Evolutionary conservation across 2,113 vertebrate genomes (phyloP).

Genomic region (Ploceus nigricollis): DNA sequence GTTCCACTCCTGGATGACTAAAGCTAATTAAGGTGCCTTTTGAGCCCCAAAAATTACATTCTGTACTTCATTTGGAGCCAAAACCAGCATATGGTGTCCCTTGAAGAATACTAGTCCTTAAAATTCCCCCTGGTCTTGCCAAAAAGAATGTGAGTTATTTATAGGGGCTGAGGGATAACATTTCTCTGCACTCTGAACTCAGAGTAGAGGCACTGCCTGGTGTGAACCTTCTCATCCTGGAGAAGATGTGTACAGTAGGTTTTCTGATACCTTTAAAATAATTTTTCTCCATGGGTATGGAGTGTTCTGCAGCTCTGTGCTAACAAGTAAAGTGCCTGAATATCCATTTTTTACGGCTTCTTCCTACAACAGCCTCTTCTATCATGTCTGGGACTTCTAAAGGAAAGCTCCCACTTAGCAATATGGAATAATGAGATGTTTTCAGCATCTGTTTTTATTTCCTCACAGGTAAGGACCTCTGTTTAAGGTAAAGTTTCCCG

Average conservation of each 20-base stretch:
- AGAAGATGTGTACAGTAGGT: not conserved
- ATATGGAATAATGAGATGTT: not conserved
- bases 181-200: not conserved
- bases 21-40: not conserved
- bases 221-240: not conserved
- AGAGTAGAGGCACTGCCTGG: not conserved
- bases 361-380: not conserved
- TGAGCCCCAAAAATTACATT: not conserved
- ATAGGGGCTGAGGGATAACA: not conserved
- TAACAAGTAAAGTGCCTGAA: not conserved
- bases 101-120: not conserved
- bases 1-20: not conserved
- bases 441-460: not conserved
- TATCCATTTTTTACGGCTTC: not conserved
- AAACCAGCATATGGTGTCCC: not conserved
- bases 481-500: conserved; percentile 2
- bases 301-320: not conserved
- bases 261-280: not conserved
- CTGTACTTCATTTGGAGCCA: not conserved
- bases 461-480: not conserved
- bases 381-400: not conserved
- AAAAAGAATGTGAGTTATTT: not conserved
- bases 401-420: not conserved
- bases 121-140: not conserved
- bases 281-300: not conserved